Percentiles rank a stretch among this genome's conserved stretches.
These are phyloP conservation scores for Pimpla rufipes DNA, from an alignment of 2,888 invertebrate species.

Conservation along the genomic window DNA sequence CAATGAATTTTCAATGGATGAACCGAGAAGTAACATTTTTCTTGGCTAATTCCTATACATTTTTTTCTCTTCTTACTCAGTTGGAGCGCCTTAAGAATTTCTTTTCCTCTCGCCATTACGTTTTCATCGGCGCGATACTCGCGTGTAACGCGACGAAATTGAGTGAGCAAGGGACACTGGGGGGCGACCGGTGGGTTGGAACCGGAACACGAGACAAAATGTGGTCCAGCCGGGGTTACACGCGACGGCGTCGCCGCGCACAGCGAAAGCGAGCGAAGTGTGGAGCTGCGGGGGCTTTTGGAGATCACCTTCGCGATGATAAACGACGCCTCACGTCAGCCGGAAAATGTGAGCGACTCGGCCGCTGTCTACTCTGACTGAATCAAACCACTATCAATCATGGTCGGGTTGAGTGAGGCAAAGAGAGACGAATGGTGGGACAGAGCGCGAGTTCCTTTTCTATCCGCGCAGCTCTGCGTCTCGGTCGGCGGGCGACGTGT, in stretches of 20 bases:
- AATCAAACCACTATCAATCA: constrained; percentile 83
- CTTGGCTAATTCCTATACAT: too few species aligned
- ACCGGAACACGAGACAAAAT: neutral
- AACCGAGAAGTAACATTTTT: too few species aligned
- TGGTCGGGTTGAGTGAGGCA: constrained; percentile 39
- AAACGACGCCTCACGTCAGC: constrained; percentile 80
- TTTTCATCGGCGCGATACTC: too few species aligned
- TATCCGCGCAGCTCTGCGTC: constrained; percentile 49
- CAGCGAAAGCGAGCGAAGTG: neutral
- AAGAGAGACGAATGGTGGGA: constrained; percentile 36
- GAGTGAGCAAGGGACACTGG: neutral
- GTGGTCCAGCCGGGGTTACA: neutral
- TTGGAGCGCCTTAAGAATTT: too few species aligned
- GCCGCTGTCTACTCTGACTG: constrained; percentile 77
- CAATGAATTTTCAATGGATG: neutral
- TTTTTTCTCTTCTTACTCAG: too few species aligned
- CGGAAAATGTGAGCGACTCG: constrained; percentile 79
- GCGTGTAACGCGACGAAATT: neutral
- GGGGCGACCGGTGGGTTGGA: neutral
- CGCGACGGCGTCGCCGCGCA: neutral
- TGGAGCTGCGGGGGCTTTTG: constrained; percentile 37
- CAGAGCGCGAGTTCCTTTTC: constrained; percentile 44
- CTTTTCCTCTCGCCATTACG: too few species aligned
- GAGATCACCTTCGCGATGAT: constrained; percentile 74
- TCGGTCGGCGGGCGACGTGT: constrained; percentile 26